Evolutionary conservation across 2,888 invertebrate genomes (phyloP).

Genomic region (Drosophila neutralis): DNA sequence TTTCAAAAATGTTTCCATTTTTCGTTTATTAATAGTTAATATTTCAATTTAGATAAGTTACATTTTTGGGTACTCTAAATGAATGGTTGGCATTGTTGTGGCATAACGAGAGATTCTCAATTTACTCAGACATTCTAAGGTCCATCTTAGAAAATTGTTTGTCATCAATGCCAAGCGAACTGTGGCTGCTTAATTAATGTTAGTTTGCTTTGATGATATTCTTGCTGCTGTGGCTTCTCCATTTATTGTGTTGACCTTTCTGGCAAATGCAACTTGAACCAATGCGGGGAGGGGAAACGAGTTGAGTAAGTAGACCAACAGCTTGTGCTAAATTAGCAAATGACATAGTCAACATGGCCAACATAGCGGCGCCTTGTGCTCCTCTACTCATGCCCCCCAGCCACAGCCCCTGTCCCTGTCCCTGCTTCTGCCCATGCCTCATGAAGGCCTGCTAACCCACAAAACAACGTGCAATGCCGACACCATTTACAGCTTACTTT

Average conservation of each 20-base stretch:
- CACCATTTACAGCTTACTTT: conserved; percentile 51
- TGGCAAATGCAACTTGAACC: conserved; percentile 69
- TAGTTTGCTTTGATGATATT: conserved; percentile 65
- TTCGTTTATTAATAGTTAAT: neutral
- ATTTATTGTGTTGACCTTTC: conserved; percentile 68
- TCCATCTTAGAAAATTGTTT: conserved; percentile 52
- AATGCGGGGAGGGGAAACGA: conserved; percentile 22
- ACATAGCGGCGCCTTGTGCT: conserved; percentile 44
- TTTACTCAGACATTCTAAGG: conserved; percentile 11
- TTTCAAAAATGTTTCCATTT: conserved; percentile 20
- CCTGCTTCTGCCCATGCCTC: conserved; percentile 1
- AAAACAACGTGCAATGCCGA: conserved; percentile 74
- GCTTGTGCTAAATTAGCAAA: conserved; percentile 79
- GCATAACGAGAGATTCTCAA: conserved; percentile 10
- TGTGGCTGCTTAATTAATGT: conserved; percentile 74
- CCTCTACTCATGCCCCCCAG: conserved; percentile 1
- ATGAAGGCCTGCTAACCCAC: conserved; percentile 75
- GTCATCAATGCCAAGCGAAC: conserved; percentile 46
- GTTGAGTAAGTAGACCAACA: conserved; percentile 63
- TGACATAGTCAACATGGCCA: conserved; percentile 79
- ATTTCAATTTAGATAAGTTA: neutral
- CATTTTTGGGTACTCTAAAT: conserved; percentile 11
- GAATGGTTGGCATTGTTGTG: conserved; percentile 32
- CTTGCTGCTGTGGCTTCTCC: conserved; percentile 12
- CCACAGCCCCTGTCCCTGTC: neutral